Percentiles rank a stretch among this genome's conserved stretches.
These are phyloP conservation scores for Trachelus iudaicus DNA, from an alignment of 2,888 invertebrate genomes.

Conservation along the genomic window DNA sequence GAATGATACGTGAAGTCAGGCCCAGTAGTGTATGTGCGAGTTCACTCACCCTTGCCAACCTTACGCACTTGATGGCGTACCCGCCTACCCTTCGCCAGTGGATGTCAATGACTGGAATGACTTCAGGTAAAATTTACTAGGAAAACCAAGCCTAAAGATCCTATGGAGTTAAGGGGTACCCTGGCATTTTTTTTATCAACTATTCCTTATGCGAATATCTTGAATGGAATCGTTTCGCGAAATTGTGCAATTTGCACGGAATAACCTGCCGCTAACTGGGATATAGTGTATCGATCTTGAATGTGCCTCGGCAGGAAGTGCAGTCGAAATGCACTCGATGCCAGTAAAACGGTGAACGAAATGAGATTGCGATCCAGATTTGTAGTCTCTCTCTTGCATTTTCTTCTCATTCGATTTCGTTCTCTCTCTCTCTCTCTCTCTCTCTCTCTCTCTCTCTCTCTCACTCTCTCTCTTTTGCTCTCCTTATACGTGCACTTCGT, in stretches of 20 bases:
- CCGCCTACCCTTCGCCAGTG: slow-evolving; percentile 48
- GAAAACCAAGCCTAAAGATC: background rate
- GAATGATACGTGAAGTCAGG: background rate
- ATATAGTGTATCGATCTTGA: slow-evolving; percentile 21
- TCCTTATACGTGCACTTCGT: background rate
- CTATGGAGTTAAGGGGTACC: background rate
- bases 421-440: background rate
- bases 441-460: background rate
- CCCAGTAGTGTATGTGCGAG: slow-evolving; percentile 23
- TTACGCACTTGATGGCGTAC: slow-evolving; percentile 55
- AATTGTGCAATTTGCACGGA: slow-evolving; percentile 22
- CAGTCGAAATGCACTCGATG: slow-evolving; percentile 6
- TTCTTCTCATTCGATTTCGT: background rate
- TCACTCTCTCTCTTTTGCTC: background rate
- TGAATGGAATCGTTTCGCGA: background rate
- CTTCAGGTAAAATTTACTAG: slow-evolving; percentile 40
- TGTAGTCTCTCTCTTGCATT: slow-evolving; percentile 8
- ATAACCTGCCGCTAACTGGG: slow-evolving; percentile 23
- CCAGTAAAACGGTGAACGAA: slow-evolving; percentile 20
- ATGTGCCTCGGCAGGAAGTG: slow-evolving; percentile 13
- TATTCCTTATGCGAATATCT: background rate
- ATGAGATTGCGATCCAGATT: slow-evolving; percentile 28
- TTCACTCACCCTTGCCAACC: slow-evolving; percentile 41
- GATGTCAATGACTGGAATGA: slow-evolving; percentile 64
- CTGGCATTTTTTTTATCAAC: background rate